phyloP scores from a whole-genome alignment of 2,888 invertebrate genomes.

The Sminthurinus aureus region DNA sequence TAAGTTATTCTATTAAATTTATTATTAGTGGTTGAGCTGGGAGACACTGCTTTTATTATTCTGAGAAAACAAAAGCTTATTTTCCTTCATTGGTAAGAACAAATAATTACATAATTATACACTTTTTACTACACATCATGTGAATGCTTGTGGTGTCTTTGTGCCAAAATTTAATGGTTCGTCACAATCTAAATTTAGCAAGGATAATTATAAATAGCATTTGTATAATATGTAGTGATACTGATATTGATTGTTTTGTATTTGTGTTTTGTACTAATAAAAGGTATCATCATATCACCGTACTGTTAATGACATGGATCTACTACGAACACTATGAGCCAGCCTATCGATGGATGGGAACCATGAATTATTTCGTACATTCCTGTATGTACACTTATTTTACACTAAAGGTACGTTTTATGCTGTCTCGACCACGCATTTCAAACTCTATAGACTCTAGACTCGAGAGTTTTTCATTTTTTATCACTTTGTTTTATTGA shows the following conservation, averaged over 20 bases:
- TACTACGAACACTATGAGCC: constrained; percentile 56
- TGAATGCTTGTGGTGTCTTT: neutral
- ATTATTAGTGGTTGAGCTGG: constrained; percentile 25
- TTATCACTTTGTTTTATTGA: neutral
- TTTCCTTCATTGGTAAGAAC: constrained; percentile 42
- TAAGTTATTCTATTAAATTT: no score
- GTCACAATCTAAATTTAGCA: no score
- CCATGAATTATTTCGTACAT: constrained; percentile 57
- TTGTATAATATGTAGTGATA: neutral
- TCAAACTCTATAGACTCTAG: no score
- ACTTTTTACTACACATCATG: neutral
- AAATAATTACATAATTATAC: neutral
- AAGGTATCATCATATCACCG: constrained; percentile 56
- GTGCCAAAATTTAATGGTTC: no score
- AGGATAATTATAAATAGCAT: neutral
- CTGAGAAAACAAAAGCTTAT: constrained; percentile 41
- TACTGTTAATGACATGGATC: constrained; percentile 53
- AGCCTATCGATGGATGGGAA: constrained; percentile 50
- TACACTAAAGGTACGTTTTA: constrained; percentile 43
- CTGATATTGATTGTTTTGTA: neutral
- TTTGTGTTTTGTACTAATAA: neutral
- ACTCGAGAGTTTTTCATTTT: neutral
- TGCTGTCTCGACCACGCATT: no score
- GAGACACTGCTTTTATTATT: constrained; percentile 39
- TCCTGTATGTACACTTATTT: constrained; percentile 53